A percentile compares a stretch with the other conserved stretches of the same genome.
Conservation (phyloP, 2,113 vertebrate species). For the Lanius collurio region DNA sequence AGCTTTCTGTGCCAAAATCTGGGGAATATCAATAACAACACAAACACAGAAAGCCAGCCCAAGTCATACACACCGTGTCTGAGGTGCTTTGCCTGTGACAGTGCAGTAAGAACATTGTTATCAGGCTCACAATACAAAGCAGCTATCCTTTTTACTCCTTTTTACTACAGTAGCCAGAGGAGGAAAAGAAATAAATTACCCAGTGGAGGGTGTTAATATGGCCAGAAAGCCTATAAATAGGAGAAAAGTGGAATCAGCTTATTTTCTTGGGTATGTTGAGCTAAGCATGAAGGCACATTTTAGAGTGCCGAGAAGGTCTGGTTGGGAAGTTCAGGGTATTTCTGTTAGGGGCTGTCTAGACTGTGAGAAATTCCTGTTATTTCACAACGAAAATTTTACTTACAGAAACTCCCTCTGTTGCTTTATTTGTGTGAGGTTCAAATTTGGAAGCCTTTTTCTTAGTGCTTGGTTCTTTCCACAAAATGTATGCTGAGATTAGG, state of each 20-base stretch:
- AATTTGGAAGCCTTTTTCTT: not conserved
- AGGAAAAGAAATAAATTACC: not conserved
- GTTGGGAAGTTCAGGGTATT: not conserved
- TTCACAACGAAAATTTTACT: not conserved
- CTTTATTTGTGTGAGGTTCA: not conserved
- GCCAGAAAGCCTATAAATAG: not conserved
- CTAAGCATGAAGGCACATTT: not conserved
- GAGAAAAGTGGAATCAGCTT: not conserved
- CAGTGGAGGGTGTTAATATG: not conserved
- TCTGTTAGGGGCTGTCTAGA: not conserved
- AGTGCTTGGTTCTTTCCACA: not conserved
- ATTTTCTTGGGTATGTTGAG: not conserved
- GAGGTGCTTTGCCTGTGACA: not conserved
- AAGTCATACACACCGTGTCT: accelerated
- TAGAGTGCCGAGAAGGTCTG: not conserved
- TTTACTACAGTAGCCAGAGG: not conserved
- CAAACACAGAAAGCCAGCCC: not conserved
- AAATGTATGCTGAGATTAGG: not conserved
- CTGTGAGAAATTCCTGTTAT: not conserved
- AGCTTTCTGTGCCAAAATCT: not conserved
- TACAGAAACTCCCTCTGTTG: not conserved
- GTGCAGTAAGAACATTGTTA: not conserved
- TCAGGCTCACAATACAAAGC: accelerated
- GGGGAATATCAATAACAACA: not conserved
- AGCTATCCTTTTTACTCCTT: not conserved